Evolutionary conservation across 1,140 invertebrate genomes (phyloP), one percentile per base, ranked within the genome.

Genomic region (Gryllus bimaculatus): DNA sequence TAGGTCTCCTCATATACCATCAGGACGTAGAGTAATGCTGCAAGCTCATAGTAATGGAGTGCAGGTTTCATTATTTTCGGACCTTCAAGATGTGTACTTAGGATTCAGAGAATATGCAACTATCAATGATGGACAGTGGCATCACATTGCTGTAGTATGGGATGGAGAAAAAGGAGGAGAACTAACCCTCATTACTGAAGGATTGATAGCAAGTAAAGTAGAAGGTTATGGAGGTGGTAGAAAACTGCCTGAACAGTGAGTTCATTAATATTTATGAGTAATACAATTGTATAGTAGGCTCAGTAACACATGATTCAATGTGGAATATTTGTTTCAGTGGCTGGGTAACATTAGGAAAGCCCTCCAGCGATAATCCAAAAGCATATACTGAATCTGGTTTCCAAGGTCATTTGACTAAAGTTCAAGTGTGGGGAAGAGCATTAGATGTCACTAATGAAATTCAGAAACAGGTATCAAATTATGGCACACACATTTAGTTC

Each of bases 111-210:
- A 96, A 84, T 97, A 94, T 82, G 95, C 97, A 7, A 96, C 95
- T 0, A 93, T 98, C 26, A 98, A 97, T 82, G 96, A 98, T 83
- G 96, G 96, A 12, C 94, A 97, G 84, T 98, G 96, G 97, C 97
- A 98, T 89, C 96, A 98, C 84, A 90, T 98, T 20, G 95, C 96
- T 20, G 88, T 98, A 39, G 93, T 97, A 18, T 98, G 96, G 96
- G 92, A 95, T 81, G 94, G 94, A n/a, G 89, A 90, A 66, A 92
- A 91, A 75, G 92, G 95, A 18, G 94, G 94, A 79, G 92, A 94
- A 84, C 86, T 97, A 39, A 93, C 93, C 75, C 87, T 98, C 8
- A 95, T 97, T 54, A 97, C 96, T 0, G 96, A 98, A 89, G 96
- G 94, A 48, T 89, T 97, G 12, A 96, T 98, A 81, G 95, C 95